Base-by-base conservation (phyloP, 2,113 vertebrate species). In the Zingel zingel region DNA sequence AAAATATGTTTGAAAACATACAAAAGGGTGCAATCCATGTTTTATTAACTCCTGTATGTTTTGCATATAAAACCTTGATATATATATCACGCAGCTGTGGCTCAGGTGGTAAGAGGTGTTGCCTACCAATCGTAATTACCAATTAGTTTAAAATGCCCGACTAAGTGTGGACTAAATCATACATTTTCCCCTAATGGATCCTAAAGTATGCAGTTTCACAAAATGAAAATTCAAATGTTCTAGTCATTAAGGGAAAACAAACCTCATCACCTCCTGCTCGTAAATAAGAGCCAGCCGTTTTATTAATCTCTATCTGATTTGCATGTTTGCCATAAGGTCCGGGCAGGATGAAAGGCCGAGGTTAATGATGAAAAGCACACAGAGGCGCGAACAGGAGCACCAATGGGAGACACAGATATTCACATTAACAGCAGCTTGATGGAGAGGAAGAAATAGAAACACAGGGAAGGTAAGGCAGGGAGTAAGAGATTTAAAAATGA, bases 241-340 rank as follows among this genome's bases (percentile, higher is more conserved):
- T 16, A n/a, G 13, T 33, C 12, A 69, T 47, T 14, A 4, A 56
- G 21, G 27, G 61, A 39, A 61, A 56, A 64, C 16, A 4, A 10
- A 63, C 57, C 50, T 75, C 72, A 43, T 51, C 48, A 53, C 9
- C 33, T 36, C 16, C 56, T 47, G 72, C 53, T 80, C 58, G 69
- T 82, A 48, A 83, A 39, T 39, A 39, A 39, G 36, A 39, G 9
- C 36, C 36, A 71, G 77, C n/a, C 3, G 23, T 8, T 6, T 3
- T 30, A 76, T 74, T 69, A 69, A 54, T 72, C 43, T 69, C 25
- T 53, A 30, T 57, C 62, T 78, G 30, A 51, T 77, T 81, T 77
- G 58, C n/a, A 7, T 3, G 66, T 77, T 79, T 48, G 64, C 61
- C 14, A 14, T 33, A 21, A 39, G 39, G 25, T 12, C 16, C 18